phyloP scores from a whole-genome alignment of 2,888 invertebrate species.

The Griposia aprilina region DNA sequence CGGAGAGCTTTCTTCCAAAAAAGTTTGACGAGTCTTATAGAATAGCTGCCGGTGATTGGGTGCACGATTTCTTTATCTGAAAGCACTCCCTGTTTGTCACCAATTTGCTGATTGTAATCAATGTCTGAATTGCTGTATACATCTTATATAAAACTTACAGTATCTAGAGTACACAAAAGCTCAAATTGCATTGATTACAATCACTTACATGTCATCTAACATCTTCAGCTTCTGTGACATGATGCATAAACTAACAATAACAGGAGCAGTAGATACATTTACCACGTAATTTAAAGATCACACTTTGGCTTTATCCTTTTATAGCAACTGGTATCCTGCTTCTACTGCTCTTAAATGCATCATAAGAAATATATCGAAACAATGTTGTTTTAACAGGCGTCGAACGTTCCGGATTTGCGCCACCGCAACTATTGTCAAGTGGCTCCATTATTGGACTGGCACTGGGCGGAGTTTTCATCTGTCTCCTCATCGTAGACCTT shows the following conservation, averaged over 20 bases:
- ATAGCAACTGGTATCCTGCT: slow-evolving; percentile 66
- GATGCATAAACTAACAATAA: slow-evolving; percentile 86
- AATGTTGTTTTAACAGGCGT: slow-evolving; percentile 82
- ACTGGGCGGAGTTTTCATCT: slow-evolving; percentile 94
- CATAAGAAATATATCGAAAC: slow-evolving; percentile 58
- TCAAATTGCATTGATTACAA: slow-evolving; percentile 83
- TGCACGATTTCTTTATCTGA: slow-evolving; percentile 86
- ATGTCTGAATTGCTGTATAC: slow-evolving; percentile 70
- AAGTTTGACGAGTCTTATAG: slow-evolving; percentile 66
- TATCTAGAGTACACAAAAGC: slow-evolving; percentile 70
- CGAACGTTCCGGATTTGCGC: slow-evolving; percentile 86
- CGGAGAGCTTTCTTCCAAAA: slow-evolving; percentile 86
- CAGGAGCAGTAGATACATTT: slow-evolving; percentile 82
- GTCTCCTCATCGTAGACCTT: slow-evolving; percentile 96
- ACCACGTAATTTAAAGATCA: slow-evolving; percentile 62
- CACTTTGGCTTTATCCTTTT: slow-evolving; percentile 50
- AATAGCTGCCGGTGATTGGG: slow-evolving; percentile 86
- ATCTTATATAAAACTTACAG: slow-evolving; percentile 35
- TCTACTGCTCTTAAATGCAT: slow-evolving; percentile 80
- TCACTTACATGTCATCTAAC: slow-evolving; percentile 86
- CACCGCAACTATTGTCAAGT: slow-evolving; percentile 91
- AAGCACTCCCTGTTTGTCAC: slow-evolving; percentile 87
- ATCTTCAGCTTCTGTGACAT: slow-evolving; percentile 85
- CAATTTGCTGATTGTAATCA: slow-evolving; percentile 83
- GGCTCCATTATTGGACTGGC: slow-evolving; percentile 96